These are phyloP conservation scores for Microcebus jonahi DNA, from an alignment of 2,113 vertebrate species.

Conservation along the genomic window DNA sequence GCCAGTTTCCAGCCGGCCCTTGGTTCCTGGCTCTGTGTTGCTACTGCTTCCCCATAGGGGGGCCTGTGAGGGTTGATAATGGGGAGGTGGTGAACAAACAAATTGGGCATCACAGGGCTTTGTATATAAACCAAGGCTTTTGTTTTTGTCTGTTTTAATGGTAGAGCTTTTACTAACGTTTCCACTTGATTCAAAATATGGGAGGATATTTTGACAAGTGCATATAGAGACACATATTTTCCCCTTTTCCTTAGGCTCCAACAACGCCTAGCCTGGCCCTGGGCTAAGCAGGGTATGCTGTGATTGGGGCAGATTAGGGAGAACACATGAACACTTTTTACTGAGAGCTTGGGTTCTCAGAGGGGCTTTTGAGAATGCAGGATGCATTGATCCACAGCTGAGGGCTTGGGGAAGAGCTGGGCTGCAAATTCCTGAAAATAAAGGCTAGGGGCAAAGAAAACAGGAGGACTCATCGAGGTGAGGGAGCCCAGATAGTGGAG, in stretches of 20 bases:
- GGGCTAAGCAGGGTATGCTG: not conserved
- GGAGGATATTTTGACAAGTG: not conserved
- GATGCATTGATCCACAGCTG: not conserved
- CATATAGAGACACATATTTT: not conserved
- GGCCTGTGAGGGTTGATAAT: not conserved
- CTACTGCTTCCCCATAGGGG: rapidly evolving
- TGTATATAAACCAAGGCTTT: not conserved
- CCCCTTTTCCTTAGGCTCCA: not conserved
- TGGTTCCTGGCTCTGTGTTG: not conserved
- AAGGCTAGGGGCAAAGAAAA: not conserved
- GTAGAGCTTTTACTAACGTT: not conserved
- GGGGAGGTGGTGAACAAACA: not conserved
- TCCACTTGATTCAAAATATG: not conserved
- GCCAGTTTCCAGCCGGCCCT: not conserved
- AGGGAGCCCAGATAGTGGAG: not conserved
- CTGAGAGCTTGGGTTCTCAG: not conserved
- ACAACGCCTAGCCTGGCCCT: not conserved
- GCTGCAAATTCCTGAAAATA: not conserved
- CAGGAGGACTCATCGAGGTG: not conserved
- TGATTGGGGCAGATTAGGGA: not conserved
- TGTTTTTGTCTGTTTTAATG: not conserved
- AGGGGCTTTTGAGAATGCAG: not conserved
- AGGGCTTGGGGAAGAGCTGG: not conserved
- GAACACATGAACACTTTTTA: not conserved
- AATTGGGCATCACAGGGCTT: not conserved